Evolutionary conservation across 2,797 vertebrate species (phyloP).

Genomic region (Naso thynnoides): DNA sequence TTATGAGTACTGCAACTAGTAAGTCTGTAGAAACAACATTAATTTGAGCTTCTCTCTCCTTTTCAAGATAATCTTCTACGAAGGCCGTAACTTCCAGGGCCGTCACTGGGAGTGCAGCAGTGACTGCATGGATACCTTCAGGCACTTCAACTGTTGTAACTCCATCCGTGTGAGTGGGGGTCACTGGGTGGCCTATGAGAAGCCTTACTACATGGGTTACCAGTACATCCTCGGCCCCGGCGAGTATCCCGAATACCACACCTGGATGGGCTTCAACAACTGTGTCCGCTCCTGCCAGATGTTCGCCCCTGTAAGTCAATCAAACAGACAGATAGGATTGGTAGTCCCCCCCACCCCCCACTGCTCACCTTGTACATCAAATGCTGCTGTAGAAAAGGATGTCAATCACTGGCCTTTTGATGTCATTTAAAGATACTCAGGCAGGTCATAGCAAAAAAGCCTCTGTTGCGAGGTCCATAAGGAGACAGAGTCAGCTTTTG

Average conservation of each 20-base stretch:
- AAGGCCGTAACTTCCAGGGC: slow-evolving; percentile 86
- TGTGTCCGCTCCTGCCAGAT: slow-evolving; percentile 88
- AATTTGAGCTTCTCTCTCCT: slow-evolving; percentile 34
- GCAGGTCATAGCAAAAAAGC: slow-evolving; percentile 76
- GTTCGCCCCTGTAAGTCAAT: slow-evolving; percentile 87
- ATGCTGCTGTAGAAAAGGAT: slow-evolving; percentile 75
- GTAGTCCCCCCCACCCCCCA: slow-evolving; percentile 15
- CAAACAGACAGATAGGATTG: slow-evolving; percentile 72
- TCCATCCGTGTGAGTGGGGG: slow-evolving; percentile 84
- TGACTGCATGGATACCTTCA: slow-evolving; percentile 84
- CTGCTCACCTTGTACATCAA: slow-evolving; percentile 75
- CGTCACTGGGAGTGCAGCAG: slow-evolving; percentile 84
- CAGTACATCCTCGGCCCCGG: slow-evolving; percentile 84
- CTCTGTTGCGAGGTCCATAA: slow-evolving; percentile 77
- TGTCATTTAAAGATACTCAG: slow-evolving; percentile 78
- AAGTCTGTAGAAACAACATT: background rate
- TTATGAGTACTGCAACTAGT: slow-evolving; percentile 30
- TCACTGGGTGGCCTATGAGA: slow-evolving; percentile 86
- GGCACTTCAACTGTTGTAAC: slow-evolving; percentile 85
- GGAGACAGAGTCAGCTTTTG: slow-evolving; percentile 79
- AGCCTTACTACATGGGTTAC: slow-evolving; percentile 84
- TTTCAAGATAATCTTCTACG: slow-evolving; percentile 85
- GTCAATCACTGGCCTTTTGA: slow-evolving; percentile 82
- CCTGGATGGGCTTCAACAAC: slow-evolving; percentile 88
- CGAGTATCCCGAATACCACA: slow-evolving; percentile 82